Base-by-base conservation (phyloP, 2,888 invertebrate genomes). In the Thecocarcelia acutangulata region DNA sequence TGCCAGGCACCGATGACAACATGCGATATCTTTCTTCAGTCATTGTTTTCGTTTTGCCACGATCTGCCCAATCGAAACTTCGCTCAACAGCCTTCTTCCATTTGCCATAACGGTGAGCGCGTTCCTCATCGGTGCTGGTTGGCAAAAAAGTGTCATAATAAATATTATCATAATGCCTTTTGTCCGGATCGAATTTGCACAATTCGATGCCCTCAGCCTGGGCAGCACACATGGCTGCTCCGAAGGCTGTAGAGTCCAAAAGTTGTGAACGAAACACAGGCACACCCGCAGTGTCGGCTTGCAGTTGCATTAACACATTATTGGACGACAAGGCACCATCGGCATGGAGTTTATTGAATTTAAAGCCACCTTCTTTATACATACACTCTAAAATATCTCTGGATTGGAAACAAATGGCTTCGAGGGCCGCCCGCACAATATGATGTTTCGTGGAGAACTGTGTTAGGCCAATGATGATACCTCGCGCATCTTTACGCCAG, bases 31-130 rank as follows among this genome's bases (percentile, higher is more conserved):
- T 92, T 89, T 96, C 96, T 89, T 96, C 96, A 93, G 96, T 96
- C 94, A 96, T 96, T 85, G 92, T 91, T 9, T 95, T 94, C 89
- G 95, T 94, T 5, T 93, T 92, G 1, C 70, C 70, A 61, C 70
- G 59, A 70, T 74, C 69, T 1, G 46, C 95, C 98, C 98, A 98
- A 81, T 97, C 96, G 85, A 98, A 93, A 44, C 97, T 96, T 37
- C 97, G 93, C 87, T 97, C 94, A 1, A 98, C 97, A 0, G 98
- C 98, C 94, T 96, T 96, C 91, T 97, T 97, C 98, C 98, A 98
- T 91, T 96, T 96, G 8, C 94, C 95, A 90, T 97, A 97, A 82
- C 97, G 93, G 4, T 93, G 92, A 88, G 96, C 94, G 73, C 97
- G 94, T 88, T 97, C 96, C 89, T 94, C 94, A 69, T 94, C 93